Evolutionary conservation across 1,140 invertebrate species (phyloP).

Genomic region (Saccostrea echinata): DNA sequence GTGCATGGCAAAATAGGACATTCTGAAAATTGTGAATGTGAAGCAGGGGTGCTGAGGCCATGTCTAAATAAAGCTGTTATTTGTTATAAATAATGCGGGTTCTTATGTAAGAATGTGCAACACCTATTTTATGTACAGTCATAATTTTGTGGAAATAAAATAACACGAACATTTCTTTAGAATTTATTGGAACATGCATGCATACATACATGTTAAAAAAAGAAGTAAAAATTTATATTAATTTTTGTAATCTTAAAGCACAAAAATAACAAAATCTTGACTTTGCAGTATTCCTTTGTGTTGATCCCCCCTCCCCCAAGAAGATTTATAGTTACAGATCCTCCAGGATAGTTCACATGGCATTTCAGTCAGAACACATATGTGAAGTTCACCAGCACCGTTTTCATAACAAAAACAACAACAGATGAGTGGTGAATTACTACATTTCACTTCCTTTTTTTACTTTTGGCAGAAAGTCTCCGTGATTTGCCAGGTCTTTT

Average conservation of each 20-base stretch:
- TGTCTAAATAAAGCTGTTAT: conserved; percentile 19
- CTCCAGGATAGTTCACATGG: not conserved
- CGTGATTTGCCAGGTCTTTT: conserved; percentile 71
- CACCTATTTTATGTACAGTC: not conserved
- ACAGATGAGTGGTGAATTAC: not conserved
- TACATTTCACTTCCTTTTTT: conserved; percentile 58
- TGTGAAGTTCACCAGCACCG: not conserved
- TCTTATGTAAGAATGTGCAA: conserved; percentile 1
- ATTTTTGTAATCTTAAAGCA: too few species aligned
- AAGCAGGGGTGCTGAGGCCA: not conserved
- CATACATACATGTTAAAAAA: too few species aligned
- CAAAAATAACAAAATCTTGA: too few species aligned
- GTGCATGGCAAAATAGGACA: conserved; percentile 6
- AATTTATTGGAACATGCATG: not conserved
- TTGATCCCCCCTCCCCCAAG: too few species aligned
- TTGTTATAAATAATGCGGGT: conserved; percentile 22
- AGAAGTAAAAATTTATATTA: too few species aligned
- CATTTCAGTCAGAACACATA: not conserved
- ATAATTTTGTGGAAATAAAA: conserved; percentile 10
- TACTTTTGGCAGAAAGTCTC: conserved; percentile 70
- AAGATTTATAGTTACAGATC: not conserved
- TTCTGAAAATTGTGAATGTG: not conserved
- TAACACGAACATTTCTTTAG: not conserved
- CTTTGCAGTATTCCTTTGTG: too few species aligned
- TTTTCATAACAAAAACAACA: not conserved